phyloP scores from a whole-genome alignment of 2,113 vertebrate species.

The Cyprinodon brontotheroides region DNA sequence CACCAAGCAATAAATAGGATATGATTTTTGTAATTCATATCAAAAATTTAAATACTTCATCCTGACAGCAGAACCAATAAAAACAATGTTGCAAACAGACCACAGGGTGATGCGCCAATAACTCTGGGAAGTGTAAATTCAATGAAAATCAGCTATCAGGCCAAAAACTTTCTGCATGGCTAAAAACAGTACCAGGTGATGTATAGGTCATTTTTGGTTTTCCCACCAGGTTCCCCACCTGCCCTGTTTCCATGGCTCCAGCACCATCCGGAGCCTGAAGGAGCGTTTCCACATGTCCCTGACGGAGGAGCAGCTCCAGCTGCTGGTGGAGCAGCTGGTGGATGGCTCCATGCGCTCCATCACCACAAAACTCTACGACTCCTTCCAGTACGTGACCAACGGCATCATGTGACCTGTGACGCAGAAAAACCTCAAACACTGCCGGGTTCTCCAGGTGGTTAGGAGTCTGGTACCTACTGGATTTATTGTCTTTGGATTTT shows the following conservation, averaged over 20 bases:
- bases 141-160: no score
- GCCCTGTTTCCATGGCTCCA: slow-evolving; percentile 93
- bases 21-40: no score
- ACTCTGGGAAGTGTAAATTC: no score
- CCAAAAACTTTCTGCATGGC: no score
- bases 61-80: no score
- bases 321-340: slow-evolving; percentile 93
- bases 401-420: slow-evolving; percentile 92
- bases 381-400: slow-evolving; percentile 98
- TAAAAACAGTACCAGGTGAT: no score
- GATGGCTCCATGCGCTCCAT: slow-evolving; percentile 93
- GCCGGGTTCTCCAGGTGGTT: neutral
- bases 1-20: no score
- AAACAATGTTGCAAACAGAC: no score
- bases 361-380: slow-evolving; percentile 97
- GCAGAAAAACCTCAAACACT: neutral
- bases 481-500: slow-evolving; percentile 4
- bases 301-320: slow-evolving; percentile 96
- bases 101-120: no score
- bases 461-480: neutral
- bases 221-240: slow-evolving; percentile 87
- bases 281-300: slow-evolving; percentile 97
- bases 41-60: no score
- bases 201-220: neutral
- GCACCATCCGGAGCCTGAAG: slow-evolving; percentile 93